These are phyloP conservation scores for Tupaia chinensis DNA, from an alignment of 2,113 vertebrate genomes.

Conservation along the genomic window DNA sequence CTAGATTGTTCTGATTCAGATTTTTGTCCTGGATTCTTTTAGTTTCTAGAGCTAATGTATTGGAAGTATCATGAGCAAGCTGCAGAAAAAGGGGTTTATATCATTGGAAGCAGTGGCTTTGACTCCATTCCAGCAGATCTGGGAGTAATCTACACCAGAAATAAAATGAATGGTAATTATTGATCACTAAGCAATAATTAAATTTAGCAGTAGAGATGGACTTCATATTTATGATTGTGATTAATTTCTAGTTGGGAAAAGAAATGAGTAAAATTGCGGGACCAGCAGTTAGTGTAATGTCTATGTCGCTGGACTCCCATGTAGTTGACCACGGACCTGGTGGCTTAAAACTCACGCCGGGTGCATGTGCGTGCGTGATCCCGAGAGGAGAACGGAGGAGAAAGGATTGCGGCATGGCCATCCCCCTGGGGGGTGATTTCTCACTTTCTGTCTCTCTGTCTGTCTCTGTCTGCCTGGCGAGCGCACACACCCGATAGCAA, in stretches of 20 bases:
- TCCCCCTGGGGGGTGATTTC: no score
- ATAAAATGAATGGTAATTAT: constrained; percentile 93
- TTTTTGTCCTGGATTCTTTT: constrained; percentile 78
- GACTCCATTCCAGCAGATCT: constrained; percentile 98
- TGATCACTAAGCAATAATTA: constrained; percentile 16
- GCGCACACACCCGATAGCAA: no score
- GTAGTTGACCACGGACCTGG: no score
- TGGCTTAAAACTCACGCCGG: no score
- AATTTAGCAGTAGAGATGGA: background rate
- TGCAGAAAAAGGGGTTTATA: constrained; percentile 93
- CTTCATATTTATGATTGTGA: constrained; percentile 24
- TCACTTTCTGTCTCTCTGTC: no score
- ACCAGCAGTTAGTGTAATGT: no score
- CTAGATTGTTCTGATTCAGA: constrained; percentile 17
- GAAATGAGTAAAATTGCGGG: background rate
- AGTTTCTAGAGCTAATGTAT: constrained; percentile 97
- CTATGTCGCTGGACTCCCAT: no score
- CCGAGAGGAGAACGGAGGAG: no score
- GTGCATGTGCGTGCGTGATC: no score
- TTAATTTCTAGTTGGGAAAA: constrained; percentile 27
- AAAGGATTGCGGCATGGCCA: no score
- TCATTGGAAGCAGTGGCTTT: constrained; percentile 97
- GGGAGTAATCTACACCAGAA: constrained; percentile 95
- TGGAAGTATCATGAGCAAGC: constrained; percentile 93
- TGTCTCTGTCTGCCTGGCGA: no score